A percentile compares a stretch with the other conserved stretches of the same genome.
These are phyloP conservation scores for Aphidoletes aphidimyza DNA, from an alignment of 2,888 invertebrate species.

Conservation along the genomic window DNA sequence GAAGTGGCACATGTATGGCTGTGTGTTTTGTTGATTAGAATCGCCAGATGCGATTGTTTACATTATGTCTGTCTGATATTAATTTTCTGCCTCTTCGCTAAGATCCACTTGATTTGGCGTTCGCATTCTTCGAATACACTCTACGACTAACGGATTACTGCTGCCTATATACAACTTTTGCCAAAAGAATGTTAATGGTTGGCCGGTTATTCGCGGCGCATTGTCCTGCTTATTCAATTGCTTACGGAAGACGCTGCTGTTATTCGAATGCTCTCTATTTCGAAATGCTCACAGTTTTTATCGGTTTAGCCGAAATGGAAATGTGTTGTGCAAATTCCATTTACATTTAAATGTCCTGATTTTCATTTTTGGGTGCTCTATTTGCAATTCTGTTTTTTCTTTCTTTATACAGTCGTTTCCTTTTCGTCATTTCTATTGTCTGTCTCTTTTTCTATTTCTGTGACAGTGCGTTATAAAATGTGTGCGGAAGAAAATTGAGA, in stretches of 20 bases:
- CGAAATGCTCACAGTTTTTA: neutral
- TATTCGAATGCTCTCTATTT: neutral
- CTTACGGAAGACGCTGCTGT: too few relatives aligned
- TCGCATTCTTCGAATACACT: too few relatives aligned
- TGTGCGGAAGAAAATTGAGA: too few relatives aligned
- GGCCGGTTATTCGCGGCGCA: too few relatives aligned
- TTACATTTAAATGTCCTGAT: conserved; percentile 31
- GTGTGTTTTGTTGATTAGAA: neutral
- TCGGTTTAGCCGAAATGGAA: neutral
- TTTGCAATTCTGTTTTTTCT: conserved; percentile 20
- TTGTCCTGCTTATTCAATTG: too few relatives aligned
- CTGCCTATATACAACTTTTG: too few relatives aligned
- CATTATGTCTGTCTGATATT: conserved; percentile 24
- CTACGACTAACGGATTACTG: too few relatives aligned
- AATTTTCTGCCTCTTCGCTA: neutral
- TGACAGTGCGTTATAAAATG: too few relatives aligned
- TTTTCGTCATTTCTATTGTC: conserved; percentile 9
- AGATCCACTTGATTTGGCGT: neutral
- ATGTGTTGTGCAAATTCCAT: neutral
- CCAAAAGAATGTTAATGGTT: too few relatives aligned
- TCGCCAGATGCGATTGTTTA: conserved; percentile 31
- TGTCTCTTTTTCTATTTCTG: too few relatives aligned
- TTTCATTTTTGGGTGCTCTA: neutral
- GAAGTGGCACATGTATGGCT: neutral
- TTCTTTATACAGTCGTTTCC: too few relatives aligned